Percentiles rank a stretch among this genome's conserved stretches.
phyloP scores from a whole-genome alignment of 2,888 invertebrate species.

The Strigamia maritima region DNA sequence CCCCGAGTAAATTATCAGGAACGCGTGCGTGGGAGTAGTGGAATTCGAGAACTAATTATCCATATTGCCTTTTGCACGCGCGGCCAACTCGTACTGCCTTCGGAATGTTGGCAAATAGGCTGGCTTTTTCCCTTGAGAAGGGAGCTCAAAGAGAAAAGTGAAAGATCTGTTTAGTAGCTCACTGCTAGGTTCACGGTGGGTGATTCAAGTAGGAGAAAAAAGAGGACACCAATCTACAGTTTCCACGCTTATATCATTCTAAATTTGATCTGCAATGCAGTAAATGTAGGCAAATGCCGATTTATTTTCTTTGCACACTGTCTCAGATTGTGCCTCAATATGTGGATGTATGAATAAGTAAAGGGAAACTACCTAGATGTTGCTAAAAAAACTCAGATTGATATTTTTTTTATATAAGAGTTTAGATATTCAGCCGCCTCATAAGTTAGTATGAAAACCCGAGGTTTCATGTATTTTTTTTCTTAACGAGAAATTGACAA shows the following conservation, averaged over 20 bases:
- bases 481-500: slow-evolving; percentile 15
- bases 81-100: slow-evolving; percentile 7
- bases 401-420: neutral
- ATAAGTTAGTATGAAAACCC: neutral
- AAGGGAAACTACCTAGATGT: neutral
- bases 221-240: neutral
- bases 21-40: slow-evolving; percentile 9
- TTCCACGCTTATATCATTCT: neutral
- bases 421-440: neutral
- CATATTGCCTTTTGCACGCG: slow-evolving; percentile 23
- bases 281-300: neutral
- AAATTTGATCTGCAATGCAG: neutral
- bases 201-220: neutral
- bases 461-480: neutral
- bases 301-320: neutral
- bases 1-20: slow-evolving; percentile 19
- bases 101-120: slow-evolving; percentile 16
- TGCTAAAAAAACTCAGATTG: neutral
- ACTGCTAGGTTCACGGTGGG: neutral
- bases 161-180: neutral
- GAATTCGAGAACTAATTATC: slow-evolving; percentile 23
- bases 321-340: neutral
- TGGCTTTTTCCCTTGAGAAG: neutral
- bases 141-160: neutral
- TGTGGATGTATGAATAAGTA: neutral